Evolutionary conservation across 1,140 invertebrate genomes (phyloP).

Genomic region (Drosophila mayri): DNA sequence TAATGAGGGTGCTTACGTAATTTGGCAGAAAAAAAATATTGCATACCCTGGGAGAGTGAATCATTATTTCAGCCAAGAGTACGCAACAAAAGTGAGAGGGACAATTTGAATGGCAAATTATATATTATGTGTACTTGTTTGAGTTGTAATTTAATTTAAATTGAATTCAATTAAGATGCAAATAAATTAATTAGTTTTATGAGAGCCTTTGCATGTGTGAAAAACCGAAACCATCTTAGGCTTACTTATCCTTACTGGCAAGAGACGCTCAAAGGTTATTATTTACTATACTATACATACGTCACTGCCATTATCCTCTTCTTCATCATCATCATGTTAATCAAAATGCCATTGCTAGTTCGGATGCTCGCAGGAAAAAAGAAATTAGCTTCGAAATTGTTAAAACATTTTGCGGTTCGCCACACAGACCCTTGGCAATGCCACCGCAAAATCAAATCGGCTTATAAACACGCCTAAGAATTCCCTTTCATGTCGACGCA

Average conservation of each 20-base stretch:
- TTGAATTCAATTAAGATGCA: neutral
- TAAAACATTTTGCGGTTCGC: conserved; percentile 67
- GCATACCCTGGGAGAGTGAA: neutral
- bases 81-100: conserved; percentile 1
- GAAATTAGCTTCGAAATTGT: conserved; percentile 64
- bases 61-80: neutral
- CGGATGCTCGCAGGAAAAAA: conserved; percentile 22
- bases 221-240: neutral
- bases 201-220: neutral
- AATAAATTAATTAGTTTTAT: neutral
- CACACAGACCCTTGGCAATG: conserved; percentile 3
- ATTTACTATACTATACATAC: conserved; percentile 7
- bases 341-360: conserved; percentile 63
- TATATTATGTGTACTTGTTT: neutral
- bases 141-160: neutral
- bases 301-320: conserved; percentile 15
- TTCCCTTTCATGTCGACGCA: conserved; percentile 62
- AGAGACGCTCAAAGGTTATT: conserved; percentile 1
- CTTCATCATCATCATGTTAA: conserved; percentile 28
- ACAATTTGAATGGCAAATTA: neutral
- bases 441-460: conserved; percentile 61
- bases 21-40: conserved; percentile 3
- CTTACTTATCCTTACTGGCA: conserved; percentile 12
- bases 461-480: conserved; percentile 61
- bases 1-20: conserved; percentile 31